phyloP scores from a whole-genome alignment of 2,113 vertebrate species.

The Polypterus bichir region DNA sequence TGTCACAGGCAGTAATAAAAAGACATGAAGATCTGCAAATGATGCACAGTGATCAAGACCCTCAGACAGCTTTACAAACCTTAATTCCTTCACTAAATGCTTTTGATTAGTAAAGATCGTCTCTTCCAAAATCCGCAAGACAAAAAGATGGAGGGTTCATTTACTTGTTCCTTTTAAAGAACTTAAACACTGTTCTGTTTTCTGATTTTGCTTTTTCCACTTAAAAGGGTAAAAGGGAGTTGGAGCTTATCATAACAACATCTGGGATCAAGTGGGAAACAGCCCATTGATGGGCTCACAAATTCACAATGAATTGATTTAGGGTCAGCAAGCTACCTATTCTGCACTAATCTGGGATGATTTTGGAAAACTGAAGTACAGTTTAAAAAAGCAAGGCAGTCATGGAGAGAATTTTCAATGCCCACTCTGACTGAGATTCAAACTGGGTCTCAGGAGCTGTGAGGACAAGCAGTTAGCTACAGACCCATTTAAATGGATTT shows the following conservation, averaged over 20 bases:
- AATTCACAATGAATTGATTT: too few species aligned
- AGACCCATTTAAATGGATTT: too few species aligned
- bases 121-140: too few species aligned
- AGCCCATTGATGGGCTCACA: neutral
- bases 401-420: too few species aligned
- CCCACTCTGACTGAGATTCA: too few species aligned
- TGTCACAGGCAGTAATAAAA: neutral
- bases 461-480: too few species aligned
- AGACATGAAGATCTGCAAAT: neutral
- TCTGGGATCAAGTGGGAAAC: neutral
- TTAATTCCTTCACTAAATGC: neutral
- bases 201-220: neutral
- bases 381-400: too few species aligned
- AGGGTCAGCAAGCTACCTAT: neutral
- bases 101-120: neutral
- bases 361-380: too few species aligned
- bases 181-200: neutral
- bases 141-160: neutral
- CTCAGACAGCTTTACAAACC: neutral
- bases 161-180: neutral
- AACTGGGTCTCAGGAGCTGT: too few species aligned
- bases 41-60: neutral
- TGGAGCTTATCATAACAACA: neutral
- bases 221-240: neutral
- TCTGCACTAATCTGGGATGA: slow-evolving; percentile 1